Evolutionary conservation across 2,797 vertebrate species (phyloP).

Genomic region (Poecile montanus): DNA sequence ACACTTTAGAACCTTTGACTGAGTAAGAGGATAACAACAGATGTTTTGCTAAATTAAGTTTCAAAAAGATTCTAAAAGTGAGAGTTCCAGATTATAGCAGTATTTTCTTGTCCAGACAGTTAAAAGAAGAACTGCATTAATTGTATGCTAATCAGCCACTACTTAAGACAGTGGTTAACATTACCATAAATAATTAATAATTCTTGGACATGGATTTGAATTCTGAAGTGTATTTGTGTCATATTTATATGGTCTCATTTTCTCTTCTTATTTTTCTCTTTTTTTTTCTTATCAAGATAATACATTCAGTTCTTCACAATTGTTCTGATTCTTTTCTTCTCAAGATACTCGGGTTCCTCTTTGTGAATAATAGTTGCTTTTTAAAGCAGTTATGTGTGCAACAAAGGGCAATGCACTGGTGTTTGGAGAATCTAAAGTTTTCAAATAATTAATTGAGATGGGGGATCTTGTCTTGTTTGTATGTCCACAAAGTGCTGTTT

Average conservation of each 20-base stretch:
- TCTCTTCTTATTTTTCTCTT: not conserved
- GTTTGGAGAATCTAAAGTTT: not conserved
- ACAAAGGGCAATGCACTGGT: not conserved
- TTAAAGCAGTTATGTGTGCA: not conserved
- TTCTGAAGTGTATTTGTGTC: rapidly evolving
- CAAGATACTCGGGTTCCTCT: not conserved
- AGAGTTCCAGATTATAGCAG: not conserved
- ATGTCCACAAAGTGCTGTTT: not conserved
- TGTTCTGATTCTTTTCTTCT: not conserved
- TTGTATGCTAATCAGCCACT: not conserved
- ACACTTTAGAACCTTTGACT: not conserved
- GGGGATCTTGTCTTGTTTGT: not conserved
- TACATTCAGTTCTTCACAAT: not conserved
- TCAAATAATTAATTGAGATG: not conserved
- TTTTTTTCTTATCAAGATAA: not conserved
- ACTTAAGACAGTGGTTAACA: not conserved
- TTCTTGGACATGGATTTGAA: not conserved
- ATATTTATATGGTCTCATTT: not conserved
- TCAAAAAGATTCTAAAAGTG: not conserved
- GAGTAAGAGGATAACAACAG: not conserved
- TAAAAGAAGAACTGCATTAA: not conserved
- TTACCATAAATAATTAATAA: not conserved
- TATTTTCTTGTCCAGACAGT: not conserved
- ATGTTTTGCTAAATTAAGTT: not conserved
- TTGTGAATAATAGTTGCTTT: not conserved